These are phyloP conservation scores for Seriola aureovittata DNA, from an alignment of 2,113 vertebrate genomes.

Conservation along the genomic window DNA sequence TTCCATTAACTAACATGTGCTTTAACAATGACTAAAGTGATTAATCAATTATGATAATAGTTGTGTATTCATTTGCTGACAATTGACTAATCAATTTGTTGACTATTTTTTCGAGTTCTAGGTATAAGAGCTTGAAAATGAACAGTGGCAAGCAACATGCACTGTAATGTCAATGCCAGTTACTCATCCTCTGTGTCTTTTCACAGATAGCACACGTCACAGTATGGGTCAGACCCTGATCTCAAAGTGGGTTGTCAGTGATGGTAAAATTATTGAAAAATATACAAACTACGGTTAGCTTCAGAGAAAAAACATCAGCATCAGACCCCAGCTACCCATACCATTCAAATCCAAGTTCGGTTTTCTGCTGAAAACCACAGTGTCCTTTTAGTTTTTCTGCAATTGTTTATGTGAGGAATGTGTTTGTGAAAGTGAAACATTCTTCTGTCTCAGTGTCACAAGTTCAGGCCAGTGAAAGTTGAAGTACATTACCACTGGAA, in stretches of 20 bases:
- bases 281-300: neutral
- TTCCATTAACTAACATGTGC: neutral
- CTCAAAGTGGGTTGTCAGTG: neutral
- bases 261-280: neutral
- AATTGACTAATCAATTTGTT: neutral
- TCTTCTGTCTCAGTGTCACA: slow-evolving; percentile 36
- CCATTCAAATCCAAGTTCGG: neutral
- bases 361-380: neutral
- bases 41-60: neutral
- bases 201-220: neutral
- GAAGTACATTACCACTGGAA: neutral
- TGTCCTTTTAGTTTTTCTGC: neutral
- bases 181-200: neutral
- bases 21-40: neutral
- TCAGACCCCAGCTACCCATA: neutral
- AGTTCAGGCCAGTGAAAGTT: slow-evolving; percentile 45
- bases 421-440: slow-evolving; percentile 36
- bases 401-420: slow-evolving; percentile 2
- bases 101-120: neutral
- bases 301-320: neutral
- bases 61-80: neutral
- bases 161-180: neutral
- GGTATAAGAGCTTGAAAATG: neutral
- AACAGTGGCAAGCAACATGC: neutral
- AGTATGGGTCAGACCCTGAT: neutral